Conservation (phyloP, 2,797 vertebrate genomes). For the Bradypodion pumilum region DNA sequence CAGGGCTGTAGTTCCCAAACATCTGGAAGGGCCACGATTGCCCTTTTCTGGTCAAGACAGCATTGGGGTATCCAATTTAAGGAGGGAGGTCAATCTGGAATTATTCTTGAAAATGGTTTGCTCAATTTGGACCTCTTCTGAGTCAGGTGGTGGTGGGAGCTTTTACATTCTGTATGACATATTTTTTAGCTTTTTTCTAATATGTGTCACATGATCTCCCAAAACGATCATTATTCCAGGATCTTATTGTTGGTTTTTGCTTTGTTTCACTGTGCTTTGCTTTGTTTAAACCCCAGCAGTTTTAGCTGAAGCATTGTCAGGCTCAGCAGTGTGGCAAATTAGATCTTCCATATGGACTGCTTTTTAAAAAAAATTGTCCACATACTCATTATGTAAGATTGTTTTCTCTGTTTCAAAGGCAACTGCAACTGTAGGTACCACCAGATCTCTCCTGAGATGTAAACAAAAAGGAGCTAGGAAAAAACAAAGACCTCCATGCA, state of each 20-base stretch:
- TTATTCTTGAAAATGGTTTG: background rate
- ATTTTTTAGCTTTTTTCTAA: background rate
- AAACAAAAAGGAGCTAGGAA: background rate
- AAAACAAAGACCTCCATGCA: background rate
- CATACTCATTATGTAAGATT: background rate
- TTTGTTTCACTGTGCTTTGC: background rate
- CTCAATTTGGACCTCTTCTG: background rate
- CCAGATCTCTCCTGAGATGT: background rate
- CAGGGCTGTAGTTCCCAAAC: background rate
- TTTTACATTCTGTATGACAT: background rate
- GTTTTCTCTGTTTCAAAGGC: background rate
- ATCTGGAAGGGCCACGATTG: background rate
- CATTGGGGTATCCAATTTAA: background rate
- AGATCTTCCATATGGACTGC: constrained; percentile 32
- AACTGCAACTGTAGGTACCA: background rate
- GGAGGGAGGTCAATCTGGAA: background rate
- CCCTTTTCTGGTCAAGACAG: background rate
- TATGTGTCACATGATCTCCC: constrained; percentile 43
- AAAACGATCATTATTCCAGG: constrained; percentile 50
- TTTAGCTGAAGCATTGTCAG: constrained; percentile 29
- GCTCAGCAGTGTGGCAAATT: constrained; percentile 56
- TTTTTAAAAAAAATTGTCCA: background rate
- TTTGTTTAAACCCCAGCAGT: constrained; percentile 37
- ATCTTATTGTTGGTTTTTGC: constrained; percentile 38
- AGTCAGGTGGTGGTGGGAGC: background rate